A percentile compares a stretch with the other conserved stretches of the same genome.
These are phyloP conservation scores for Zaprionus capensis DNA, from an alignment of 1,140 invertebrate genomes.

Conservation along the genomic window DNA sequence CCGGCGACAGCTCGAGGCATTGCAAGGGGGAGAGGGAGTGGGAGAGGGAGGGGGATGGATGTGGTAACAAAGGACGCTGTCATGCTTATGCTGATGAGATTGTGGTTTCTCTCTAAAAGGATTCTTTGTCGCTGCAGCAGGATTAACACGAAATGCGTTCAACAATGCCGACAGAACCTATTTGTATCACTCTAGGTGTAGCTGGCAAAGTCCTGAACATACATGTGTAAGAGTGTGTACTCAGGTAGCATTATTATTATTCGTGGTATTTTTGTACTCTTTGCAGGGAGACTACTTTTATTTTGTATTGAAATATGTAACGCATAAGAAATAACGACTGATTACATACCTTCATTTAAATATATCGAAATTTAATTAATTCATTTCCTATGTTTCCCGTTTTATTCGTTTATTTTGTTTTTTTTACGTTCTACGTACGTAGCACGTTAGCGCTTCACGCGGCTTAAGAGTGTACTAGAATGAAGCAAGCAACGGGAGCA, in stretches of 20 bases:
- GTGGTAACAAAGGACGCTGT: constrained; percentile 13
- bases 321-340: too few species aligned
- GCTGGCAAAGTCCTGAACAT: neutral
- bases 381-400: too few species aligned
- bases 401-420: neutral
- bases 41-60: too few species aligned
- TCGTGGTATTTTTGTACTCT: neutral
- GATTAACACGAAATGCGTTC: constrained; percentile 26
- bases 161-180: constrained; percentile 52
- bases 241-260: neutral
- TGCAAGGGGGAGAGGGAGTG: too few species aligned
- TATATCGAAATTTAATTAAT: too few species aligned
- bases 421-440: neutral
- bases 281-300: neutral
- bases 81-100: constrained; percentile 22
- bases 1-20: neutral
- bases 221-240: neutral
- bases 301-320: neutral
- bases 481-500: constrained; percentile 4
- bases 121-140: constrained; percentile 48
- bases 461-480: constrained; percentile 15
- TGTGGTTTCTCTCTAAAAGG: constrained; percentile 22
- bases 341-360: too few species aligned
- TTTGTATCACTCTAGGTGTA: constrained; percentile 43
- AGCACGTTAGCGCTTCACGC: constrained; percentile 31